Percentiles rank a stretch among this genome's conserved stretches.
Evolutionary conservation across 2,113 vertebrate species (phyloP).

Genomic region (Castor canadensis): DNA sequence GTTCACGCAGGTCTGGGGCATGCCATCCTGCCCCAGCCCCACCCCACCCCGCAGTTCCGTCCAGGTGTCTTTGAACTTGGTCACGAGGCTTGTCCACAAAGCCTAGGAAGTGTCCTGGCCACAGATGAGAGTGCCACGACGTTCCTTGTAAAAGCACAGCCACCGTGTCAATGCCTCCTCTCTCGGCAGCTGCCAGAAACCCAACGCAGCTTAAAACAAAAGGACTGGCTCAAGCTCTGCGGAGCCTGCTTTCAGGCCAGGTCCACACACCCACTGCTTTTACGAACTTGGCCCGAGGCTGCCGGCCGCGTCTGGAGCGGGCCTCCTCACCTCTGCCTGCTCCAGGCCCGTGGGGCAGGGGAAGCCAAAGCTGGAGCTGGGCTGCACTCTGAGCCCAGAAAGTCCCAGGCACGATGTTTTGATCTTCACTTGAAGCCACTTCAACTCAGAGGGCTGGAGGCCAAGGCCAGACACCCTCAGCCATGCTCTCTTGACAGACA

Average conservation of each 20-base stretch:
- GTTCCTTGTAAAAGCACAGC: conserved; percentile 56
- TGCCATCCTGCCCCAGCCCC: not conserved
- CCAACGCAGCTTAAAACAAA: not conserved
- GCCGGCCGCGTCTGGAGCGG: not conserved
- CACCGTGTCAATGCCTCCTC: conserved; percentile 16
- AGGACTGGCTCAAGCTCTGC: not conserved
- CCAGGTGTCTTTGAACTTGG: conserved; percentile 37
- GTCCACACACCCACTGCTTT: not conserved
- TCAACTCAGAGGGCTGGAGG: not conserved
- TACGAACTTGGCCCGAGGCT: not conserved
- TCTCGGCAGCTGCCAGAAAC: not conserved
- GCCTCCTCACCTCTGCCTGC: not conserved
- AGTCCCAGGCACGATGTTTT: not conserved
- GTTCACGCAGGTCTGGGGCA: not conserved
- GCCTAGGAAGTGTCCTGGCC: not conserved
- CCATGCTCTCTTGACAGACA: not conserved
- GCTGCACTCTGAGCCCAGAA: not conserved
- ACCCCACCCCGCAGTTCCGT: not conserved
- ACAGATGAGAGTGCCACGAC: not conserved
- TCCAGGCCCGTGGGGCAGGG: not conserved
- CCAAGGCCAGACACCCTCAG: not conserved
- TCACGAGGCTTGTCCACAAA: conserved; percentile 27
- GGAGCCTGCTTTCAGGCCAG: accelerated
- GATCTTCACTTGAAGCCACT: conserved; percentile 23
- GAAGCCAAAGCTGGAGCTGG: not conserved